A percentile compares a stretch with the other conserved stretches of the same genome.
phyloP scores from a whole-genome alignment of 2,797 vertebrate genomes.

The Morelia viridis region DNA sequence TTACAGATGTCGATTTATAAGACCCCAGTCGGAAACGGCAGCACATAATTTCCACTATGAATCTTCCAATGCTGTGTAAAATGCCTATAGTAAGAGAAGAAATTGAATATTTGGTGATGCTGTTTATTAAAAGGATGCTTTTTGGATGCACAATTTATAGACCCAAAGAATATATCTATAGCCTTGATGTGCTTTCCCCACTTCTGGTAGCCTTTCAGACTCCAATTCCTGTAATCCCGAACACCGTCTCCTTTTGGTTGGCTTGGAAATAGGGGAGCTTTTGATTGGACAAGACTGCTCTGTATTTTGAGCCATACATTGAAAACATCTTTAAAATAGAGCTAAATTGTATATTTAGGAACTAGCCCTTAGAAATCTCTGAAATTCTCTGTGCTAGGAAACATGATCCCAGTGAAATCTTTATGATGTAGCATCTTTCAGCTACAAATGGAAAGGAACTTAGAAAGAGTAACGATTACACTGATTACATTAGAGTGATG shows the following conservation, averaged over 20 bases:
- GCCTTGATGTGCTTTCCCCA: no score
- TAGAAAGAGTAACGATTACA: neutral
- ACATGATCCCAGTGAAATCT: neutral
- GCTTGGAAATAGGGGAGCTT: no score
- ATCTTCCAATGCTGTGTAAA: conserved; percentile 89
- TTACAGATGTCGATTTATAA: conserved; percentile 76
- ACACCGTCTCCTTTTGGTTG: no score
- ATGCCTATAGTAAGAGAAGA: conserved; percentile 80
- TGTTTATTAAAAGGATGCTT: no score
- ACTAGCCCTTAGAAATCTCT: neutral
- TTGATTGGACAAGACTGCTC: no score
- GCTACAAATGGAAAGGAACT: neutral
- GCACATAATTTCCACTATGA: conserved; percentile 88
- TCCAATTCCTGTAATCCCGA: no score
- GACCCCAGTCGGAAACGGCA: conserved; percentile 91
- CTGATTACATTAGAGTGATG: neutral
- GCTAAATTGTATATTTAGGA: neutral
- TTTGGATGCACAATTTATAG: no score
- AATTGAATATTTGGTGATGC: neutral
- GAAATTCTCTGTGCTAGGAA: neutral
- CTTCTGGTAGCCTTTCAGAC: no score
- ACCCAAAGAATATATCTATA: no score
- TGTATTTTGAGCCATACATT: neutral
- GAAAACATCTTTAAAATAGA: neutral
- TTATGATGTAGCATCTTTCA: neutral